Evolutionary conservation across 2,113 vertebrate species (phyloP), one percentile per base, ranked within the genome.

Genomic region (Orthonyx spaldingii): DNA sequence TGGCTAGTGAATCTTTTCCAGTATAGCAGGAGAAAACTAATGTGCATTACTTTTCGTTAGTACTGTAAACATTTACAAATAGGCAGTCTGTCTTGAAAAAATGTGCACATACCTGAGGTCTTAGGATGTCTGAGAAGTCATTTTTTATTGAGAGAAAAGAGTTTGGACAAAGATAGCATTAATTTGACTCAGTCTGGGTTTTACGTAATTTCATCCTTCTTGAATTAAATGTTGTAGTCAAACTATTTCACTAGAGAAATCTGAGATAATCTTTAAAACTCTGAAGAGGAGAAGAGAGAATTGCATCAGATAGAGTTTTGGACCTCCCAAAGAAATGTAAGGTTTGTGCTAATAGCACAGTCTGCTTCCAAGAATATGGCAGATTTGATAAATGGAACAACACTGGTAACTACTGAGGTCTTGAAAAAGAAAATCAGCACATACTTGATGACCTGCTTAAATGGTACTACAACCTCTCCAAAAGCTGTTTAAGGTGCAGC

Each of bases 311-410:
- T 78, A 49, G 74, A 83, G 82, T 61, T 95, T 64, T 92, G 75
- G 81, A 96, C 94, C 92, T 96, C 93, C 84, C 88, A 81, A 44
- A 81, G 92, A 96, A 95, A 64, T 37, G 46, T 92, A 68, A 41
- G 33, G 14, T 90, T 87, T 91, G 70, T 87, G 47, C 75, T 85
- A 85, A 92, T 65, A 80, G 83, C 42, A 37, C 26, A 46, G 19
- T 60, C 63, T 83, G 66, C 90, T 95, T 96, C 96, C 94, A 96
- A 85, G 91, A 94, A 89, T 85, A 94, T 90, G 85, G 68, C 80
- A 94, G 77, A 70, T 87, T 78, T 96, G 86, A 96, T 94, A 94
- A 93, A 95, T 75, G 66, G 70, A 87, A 56, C 84, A 94, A 72
- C 23, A 28, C 44, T 88, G 87, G 84, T 93, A 93, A 88, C 44